Base-by-base conservation (phyloP, 2,888 invertebrate genomes). In the Zhuqinia jingwanae region DNA sequence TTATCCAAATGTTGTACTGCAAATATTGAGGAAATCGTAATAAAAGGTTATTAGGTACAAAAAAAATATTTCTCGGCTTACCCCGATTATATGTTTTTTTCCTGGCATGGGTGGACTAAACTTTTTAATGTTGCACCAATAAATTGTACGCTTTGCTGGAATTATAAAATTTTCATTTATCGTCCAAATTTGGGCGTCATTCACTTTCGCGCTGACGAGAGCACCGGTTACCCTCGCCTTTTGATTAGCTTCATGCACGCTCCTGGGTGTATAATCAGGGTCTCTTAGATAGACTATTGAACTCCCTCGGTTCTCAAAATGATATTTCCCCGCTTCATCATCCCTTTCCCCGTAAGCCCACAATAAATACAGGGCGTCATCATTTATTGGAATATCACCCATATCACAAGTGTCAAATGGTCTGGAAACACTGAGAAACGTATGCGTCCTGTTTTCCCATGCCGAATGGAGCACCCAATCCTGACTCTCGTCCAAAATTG, bases 81-180 rank as follows among this genome's bases (percentile, higher is more conserved):
- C 79, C 47, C 82, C 82, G 73, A 82, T 45, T 0, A 73, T 45
- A 17, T 82, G 82, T n/a, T 58, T 50, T 20, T 81, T 70, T 17
- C 45, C 36, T 2, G 68, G n/a, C 20, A 11, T n/a, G 15, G 5
- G 22, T 50, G 20, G 80, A n/a, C 8, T 30, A 42, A 58, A 58
- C 42, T 79, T 79, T 13, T 79, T n/a, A 15, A 82, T 11, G 22
- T n/a, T 15, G n/a, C 82, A 82, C 73, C 82, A 73, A 22, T 73
- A 73, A 15, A 53, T 82, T 11, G 82, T 82, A 0, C n/a, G 30
- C 13, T 15, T 45, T 11, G 22, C 17, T 27, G 82, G 82, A 50
- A 82, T 68, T 1, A 17, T 42, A 11, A 78, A 60, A 15, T 10
- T 13, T 13, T 56, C 56, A n/a, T 25, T n/a, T 13, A 45, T 60